These are phyloP conservation scores for Antheraea pernyi DNA, from an alignment of 1,140 invertebrate species.

Conservation along the genomic window DNA sequence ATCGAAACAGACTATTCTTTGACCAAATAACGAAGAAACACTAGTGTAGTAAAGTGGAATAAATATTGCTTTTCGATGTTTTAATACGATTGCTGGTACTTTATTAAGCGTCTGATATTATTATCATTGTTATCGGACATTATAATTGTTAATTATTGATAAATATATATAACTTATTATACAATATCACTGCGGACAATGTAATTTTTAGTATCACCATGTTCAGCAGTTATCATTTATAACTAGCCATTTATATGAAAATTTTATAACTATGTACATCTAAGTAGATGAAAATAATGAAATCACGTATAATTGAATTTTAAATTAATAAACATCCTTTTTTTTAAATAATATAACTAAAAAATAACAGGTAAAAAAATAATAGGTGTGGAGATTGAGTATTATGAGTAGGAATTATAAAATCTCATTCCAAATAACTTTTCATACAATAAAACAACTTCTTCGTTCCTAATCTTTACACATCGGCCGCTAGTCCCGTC, in stretches of 20 bases:
- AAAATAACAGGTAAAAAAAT: background rate
- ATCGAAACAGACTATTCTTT: too few relatives aligned
- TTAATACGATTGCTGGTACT: too few relatives aligned
- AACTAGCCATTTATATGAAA: background rate
- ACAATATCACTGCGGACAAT: too few relatives aligned
- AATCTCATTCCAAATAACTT: background rate
- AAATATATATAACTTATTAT: too few relatives aligned
- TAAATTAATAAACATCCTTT: background rate
- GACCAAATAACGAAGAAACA: too few relatives aligned
- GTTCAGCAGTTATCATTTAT: too few relatives aligned
- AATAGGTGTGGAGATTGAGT: background rate
- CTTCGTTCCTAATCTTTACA: conserved; percentile 52
- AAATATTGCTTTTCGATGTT: too few relatives aligned
- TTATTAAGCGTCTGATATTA: too few relatives aligned
- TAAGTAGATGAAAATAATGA: background rate
- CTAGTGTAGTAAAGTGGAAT: too few relatives aligned
- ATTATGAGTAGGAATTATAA: background rate
- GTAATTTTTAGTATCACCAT: too few relatives aligned
- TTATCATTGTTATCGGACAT: too few relatives aligned
- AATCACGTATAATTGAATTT: background rate
- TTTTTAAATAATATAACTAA: background rate
- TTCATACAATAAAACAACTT: conserved; percentile 3
- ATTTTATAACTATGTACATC: background rate
- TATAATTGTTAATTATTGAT: too few relatives aligned
- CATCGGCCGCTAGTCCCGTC: conserved; percentile 50